These are phyloP conservation scores for Cyrtodaria siliqua DNA, from an alignment of 2,888 invertebrate genomes.

Conservation along the genomic window DNA sequence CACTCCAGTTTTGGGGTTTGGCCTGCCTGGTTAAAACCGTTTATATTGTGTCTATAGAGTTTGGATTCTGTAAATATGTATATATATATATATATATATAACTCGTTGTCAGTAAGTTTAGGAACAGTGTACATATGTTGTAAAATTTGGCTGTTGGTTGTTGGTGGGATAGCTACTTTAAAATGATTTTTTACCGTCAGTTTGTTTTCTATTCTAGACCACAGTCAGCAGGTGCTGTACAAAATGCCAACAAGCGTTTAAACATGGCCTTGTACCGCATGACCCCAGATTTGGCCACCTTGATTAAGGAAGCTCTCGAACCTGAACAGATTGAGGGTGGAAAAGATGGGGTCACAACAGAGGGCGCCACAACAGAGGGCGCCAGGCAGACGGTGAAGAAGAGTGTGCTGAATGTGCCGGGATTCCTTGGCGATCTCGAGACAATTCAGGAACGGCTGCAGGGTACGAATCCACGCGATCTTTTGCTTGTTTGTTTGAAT, in stretches of 20 bases:
- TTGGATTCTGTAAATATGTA: no score
- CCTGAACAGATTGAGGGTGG: conserved; percentile 19
- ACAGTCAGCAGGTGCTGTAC: conserved; percentile 60
- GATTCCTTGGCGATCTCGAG: conserved; percentile 23
- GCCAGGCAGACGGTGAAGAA: conserved; percentile 9
- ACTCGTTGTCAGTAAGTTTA: no score
- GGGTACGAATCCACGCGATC: no score
- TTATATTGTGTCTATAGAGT: no score
- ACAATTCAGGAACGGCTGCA: conserved; percentile 56
- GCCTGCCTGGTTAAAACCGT: no score
- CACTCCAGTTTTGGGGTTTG: no score
- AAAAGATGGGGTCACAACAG: background rate
- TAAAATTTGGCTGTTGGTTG: no score
- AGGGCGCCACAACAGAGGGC: background rate
- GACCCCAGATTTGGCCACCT: conserved; percentile 69
- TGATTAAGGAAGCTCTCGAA: conserved; percentile 68
- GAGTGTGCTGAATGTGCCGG: conserved; percentile 28
- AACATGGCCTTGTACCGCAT: conserved; percentile 70
- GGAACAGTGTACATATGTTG: no score
- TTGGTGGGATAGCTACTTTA: no score
- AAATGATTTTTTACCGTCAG: no score
- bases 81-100: no score
- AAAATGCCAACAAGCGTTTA: conserved; percentile 56
- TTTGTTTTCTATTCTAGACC: conserved; percentile 71
- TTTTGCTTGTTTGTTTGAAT: no score